These are phyloP conservation scores for Tadarida brasiliensis DNA, from an alignment of 2,797 vertebrate species.

Conservation along the genomic window DNA sequence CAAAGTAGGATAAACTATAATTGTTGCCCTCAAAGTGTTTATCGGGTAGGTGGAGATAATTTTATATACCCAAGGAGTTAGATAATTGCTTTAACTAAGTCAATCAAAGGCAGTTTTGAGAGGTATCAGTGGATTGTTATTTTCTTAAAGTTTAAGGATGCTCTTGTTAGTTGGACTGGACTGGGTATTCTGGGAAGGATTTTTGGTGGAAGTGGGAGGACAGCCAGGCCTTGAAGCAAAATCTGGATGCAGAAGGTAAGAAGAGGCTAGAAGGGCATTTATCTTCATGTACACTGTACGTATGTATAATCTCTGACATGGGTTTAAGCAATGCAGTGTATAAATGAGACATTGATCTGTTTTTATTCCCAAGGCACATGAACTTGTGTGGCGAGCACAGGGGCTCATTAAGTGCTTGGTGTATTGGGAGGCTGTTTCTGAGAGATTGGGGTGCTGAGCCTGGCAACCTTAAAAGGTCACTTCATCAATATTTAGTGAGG, in stretches of 20 bases:
- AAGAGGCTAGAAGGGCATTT: background rate
- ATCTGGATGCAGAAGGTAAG: background rate
- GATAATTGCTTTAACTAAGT: background rate
- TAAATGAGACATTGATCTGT: slow-evolving; percentile 71
- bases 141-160: background rate
- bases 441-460: slow-evolving; percentile 61
- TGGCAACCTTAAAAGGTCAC: slow-evolving; percentile 38
- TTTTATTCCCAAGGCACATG: slow-evolving; percentile 77
- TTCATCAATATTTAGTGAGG: slow-evolving; percentile 57
- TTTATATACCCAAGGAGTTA: background rate
- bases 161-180: background rate
- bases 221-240: background rate
- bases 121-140: background rate
- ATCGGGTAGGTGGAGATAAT: background rate
- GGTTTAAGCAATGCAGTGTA: slow-evolving; percentile 54
- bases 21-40: background rate
- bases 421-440: slow-evolving; percentile 66
- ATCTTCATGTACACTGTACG: background rate
- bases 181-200: background rate
- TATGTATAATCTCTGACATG: background rate
- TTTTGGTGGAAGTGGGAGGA: background rate
- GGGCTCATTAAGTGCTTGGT: slow-evolving; percentile 70
- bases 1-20: background rate
- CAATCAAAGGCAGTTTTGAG: background rate
- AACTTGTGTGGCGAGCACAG: slow-evolving; percentile 61